phyloP scores from a whole-genome alignment of 2,888 invertebrate species.

The Tiphia femorata region DNA sequence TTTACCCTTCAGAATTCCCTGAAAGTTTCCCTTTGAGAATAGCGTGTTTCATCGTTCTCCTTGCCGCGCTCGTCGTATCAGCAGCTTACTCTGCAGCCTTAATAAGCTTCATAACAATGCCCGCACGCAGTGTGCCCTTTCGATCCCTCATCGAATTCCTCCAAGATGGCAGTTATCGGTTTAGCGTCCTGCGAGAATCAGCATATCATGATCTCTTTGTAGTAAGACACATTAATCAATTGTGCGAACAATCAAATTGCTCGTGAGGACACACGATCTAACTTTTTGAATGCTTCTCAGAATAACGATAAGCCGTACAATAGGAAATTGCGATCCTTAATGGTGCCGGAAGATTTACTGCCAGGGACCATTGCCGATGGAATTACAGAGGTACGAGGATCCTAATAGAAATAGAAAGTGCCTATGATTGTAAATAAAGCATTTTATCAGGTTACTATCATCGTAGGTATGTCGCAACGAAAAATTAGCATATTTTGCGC shows the following conservation, averaged over 20 bases:
- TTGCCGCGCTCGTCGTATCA: slow-evolving; percentile 31
- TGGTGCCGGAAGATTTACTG: slow-evolving; percentile 14
- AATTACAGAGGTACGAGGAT: slow-evolving; percentile 24
- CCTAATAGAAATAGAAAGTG: too few species aligned
- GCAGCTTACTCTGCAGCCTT: slow-evolving; percentile 42
- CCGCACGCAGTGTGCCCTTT: slow-evolving; percentile 32
- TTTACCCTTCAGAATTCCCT: slow-evolving; percentile 29
- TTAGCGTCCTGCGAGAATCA: slow-evolving; percentile 23
- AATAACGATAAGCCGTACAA: slow-evolving; percentile 8
- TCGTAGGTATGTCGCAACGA: slow-evolving; percentile 2
- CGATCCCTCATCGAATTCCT: slow-evolving; percentile 31
- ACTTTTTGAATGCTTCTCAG: not conserved
- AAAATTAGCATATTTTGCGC: not conserved
- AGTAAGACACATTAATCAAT: slow-evolving; percentile 3
- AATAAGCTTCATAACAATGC: slow-evolving; percentile 40
- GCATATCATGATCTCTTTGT: slow-evolving; percentile 29
- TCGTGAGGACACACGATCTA: not conserved
- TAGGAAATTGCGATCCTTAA: slow-evolving; percentile 9
- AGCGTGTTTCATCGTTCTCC: slow-evolving; percentile 32
- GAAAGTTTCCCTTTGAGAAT: slow-evolving; percentile 25
- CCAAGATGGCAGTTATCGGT: slow-evolving; percentile 29
- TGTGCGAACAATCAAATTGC: not conserved
- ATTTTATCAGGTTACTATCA: not conserved
- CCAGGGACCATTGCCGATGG: slow-evolving; percentile 13
- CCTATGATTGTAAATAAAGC: not conserved